Conservation (phyloP, 1,140 invertebrate genomes). For the Gonioctena quinquepunctata region DNA sequence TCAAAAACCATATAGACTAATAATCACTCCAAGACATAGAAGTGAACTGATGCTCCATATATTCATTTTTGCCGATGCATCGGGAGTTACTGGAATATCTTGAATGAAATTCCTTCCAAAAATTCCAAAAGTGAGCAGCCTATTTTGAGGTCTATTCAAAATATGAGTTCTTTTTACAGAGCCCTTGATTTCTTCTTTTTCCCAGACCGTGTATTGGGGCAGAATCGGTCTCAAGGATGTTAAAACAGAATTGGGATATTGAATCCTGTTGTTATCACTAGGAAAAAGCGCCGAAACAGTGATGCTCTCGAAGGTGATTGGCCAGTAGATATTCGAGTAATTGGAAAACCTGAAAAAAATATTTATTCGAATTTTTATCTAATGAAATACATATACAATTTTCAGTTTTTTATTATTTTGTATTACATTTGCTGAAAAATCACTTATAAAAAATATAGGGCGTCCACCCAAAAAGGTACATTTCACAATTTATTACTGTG, state of each 20-base stretch:
- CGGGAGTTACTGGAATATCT: slow-evolving; percentile 27
- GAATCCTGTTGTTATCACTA: slow-evolving; percentile 21
- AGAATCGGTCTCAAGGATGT: slow-evolving; percentile 33
- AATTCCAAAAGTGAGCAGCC: slow-evolving; percentile 39
- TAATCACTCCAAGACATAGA: too few relatives aligned
- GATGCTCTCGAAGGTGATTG: slow-evolving; percentile 32
- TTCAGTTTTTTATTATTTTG: too few relatives aligned
- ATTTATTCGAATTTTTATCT: background rate
- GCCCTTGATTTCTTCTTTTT: background rate
- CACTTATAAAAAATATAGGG: background rate
- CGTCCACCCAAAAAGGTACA: too few relatives aligned
- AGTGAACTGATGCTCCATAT: background rate
- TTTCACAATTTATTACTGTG: too few relatives aligned
- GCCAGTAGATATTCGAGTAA: slow-evolving; percentile 36
- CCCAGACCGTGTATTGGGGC: slow-evolving; percentile 24
- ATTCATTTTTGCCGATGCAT: background rate
- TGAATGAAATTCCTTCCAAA: slow-evolving; percentile 35
- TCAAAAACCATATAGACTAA: too few relatives aligned
- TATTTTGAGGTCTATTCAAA: slow-evolving; percentile 25
- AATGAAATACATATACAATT: background rate
- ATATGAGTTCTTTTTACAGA: slow-evolving; percentile 20
- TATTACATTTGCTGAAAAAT: background rate
- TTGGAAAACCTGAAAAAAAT: slow-evolving; percentile 30
- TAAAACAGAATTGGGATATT: slow-evolving; percentile 36
- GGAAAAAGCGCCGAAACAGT: slow-evolving; percentile 26